Evolutionary conservation across 2,888 invertebrate species (phyloP).

Genomic region (Netelia melanura): DNA sequence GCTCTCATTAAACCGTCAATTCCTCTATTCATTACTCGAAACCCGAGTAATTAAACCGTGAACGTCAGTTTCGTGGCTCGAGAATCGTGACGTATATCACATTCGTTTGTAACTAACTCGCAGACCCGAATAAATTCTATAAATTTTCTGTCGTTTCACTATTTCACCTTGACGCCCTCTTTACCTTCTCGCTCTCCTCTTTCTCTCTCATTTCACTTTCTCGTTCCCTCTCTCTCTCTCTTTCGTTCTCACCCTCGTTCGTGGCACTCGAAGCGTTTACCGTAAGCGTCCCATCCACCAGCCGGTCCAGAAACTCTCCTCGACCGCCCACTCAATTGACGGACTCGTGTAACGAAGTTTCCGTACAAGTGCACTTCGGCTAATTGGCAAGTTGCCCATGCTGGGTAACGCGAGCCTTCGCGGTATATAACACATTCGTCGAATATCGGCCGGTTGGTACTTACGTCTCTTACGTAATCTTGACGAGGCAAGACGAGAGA

Average conservation of each 20-base stretch:
- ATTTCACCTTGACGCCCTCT: slow-evolving; percentile 7
- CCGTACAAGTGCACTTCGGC: slow-evolving; percentile 68
- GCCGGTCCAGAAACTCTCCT: slow-evolving; percentile 17
- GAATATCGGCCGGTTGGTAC: slow-evolving; percentile 7
- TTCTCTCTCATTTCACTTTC: neutral
- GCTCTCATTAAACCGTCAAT: neutral
- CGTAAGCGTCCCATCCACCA: neutral
- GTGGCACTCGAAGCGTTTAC: slow-evolving; percentile 18
- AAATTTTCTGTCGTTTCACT: neutral
- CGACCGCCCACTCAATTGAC: slow-evolving; percentile 64
- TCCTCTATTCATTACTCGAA: slow-evolving; percentile 12
- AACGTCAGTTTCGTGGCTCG: neutral
- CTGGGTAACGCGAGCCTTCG: slow-evolving; percentile 31
- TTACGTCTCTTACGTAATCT: neutral
- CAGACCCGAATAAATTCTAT: neutral
- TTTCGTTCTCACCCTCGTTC: slow-evolving; percentile 8
- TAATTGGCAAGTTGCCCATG: slow-evolving; percentile 68
- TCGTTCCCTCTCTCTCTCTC: neutral
- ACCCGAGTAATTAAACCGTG: slow-evolving; percentile 55
- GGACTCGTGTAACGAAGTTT: slow-evolving; percentile 63
- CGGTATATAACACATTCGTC: slow-evolving; percentile 22
- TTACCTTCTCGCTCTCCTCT: neutral
- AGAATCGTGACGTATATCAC: neutral
- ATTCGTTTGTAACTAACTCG: neutral
- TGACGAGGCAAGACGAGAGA: neutral